These are phyloP conservation scores for Harpagifer antarcticus DNA, from an alignment of 2,797 vertebrate species.

Conservation along the genomic window DNA sequence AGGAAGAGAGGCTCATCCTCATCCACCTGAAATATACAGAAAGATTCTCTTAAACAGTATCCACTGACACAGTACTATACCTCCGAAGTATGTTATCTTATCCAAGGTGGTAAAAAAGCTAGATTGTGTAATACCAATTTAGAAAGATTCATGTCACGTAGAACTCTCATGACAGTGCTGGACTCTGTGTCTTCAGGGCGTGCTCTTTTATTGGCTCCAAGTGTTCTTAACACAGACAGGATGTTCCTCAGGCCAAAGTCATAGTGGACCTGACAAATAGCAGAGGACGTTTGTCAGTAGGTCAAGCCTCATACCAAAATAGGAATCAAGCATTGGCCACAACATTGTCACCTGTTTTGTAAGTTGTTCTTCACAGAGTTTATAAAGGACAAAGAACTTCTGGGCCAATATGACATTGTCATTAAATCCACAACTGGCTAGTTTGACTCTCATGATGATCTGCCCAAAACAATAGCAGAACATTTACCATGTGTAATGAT, in stretches of 20 bases:
- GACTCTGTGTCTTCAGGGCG: constrained; percentile 89
- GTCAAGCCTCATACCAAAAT: background rate
- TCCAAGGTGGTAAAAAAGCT: background rate
- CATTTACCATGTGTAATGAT: background rate
- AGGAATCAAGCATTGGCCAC: background rate
- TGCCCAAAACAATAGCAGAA: constrained; percentile 65
- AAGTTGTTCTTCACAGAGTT: constrained; percentile 93
- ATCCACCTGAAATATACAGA: constrained; percentile 86
- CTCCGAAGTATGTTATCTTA: background rate
- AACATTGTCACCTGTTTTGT: constrained; percentile 89
- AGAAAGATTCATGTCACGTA: constrained; percentile 94
- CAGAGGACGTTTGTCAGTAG: constrained; percentile 1
- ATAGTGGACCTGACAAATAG: constrained; percentile 89
- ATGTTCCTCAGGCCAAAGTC: constrained; percentile 95
- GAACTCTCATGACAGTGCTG: constrained; percentile 91
- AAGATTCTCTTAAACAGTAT: background rate
- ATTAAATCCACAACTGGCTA: constrained; percentile 93
- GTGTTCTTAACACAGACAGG: constrained; percentile 91
- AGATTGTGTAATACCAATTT: constrained; percentile 74
- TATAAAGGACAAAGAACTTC: constrained; percentile 93
- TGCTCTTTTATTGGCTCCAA: constrained; percentile 90
- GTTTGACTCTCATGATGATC: constrained; percentile 94
- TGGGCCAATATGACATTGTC: constrained; percentile 89
- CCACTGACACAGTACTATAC: background rate
- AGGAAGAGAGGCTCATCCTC: constrained; percentile 94